A percentile compares a stretch with the other conserved stretches of the same genome.
Conservation (phyloP, 2,113 vertebrate genomes). For the Riparia riparia region DNA sequence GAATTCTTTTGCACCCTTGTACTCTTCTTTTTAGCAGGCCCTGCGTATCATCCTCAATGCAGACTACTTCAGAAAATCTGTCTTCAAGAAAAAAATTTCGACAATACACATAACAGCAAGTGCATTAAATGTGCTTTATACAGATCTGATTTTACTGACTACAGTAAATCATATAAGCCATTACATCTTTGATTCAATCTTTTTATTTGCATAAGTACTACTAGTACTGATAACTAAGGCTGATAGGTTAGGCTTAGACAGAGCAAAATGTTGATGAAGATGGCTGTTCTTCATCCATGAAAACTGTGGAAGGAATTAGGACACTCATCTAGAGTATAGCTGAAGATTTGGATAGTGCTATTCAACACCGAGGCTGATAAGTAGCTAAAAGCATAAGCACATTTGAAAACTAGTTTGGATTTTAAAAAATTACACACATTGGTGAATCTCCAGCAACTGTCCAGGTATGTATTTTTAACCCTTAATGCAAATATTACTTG, state of each 20-base stretch:
- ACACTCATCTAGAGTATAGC: not conserved
- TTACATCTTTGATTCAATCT: not conserved
- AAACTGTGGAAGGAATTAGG: not conserved
- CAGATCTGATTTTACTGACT: not conserved
- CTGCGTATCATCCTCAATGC: not conserved
- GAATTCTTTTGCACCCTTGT: constrained; percentile 9
- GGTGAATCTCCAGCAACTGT: not conserved
- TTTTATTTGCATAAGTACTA: not conserved
- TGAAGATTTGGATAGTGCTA: not conserved
- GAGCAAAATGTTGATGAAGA: not conserved
- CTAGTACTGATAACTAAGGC: not conserved
- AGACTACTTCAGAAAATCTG: constrained; percentile 15
- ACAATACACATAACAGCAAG: not conserved
- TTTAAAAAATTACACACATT: not conserved
- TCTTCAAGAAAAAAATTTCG: not conserved
- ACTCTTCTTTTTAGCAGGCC: constrained; percentile 1
- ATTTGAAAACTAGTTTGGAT: not conserved
- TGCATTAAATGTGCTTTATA: not conserved
- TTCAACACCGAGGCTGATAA: not conserved
- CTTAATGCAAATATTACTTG: not conserved
- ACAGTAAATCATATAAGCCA: not conserved
- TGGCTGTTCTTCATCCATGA: not conserved
- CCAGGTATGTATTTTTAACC: not conserved
- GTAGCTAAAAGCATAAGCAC: not conserved
- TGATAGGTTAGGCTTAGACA: not conserved